Base-by-base conservation (phyloP, 1,140 invertebrate species). In the Pygmarrhopalites habei region DNA sequence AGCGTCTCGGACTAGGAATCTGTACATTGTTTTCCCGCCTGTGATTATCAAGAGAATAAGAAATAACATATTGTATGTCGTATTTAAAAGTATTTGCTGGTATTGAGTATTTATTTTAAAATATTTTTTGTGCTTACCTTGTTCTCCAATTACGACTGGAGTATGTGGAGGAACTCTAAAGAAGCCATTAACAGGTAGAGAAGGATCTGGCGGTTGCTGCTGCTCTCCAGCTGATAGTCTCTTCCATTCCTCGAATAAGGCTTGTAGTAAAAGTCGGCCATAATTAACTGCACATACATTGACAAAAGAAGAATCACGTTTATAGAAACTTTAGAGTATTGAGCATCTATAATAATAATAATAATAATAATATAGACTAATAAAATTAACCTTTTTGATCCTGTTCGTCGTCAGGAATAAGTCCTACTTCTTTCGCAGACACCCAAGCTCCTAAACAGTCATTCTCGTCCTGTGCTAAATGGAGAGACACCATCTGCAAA, bases 401-500 rank as follows among this genome's bases (percentile, higher is more conserved):
- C 69, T 84, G 60, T 0, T 71, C 84, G 72, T 87, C 84, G 69
- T 81, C 81, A 60, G 82, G 81, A 43, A 84, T 83, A 58, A 98
- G 80, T 1, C 90, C 93, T 35, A 92, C 90, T 74, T 98, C 95
- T 75, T 90, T 93, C 1, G 91, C 88, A 52, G 94, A 96, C 1
- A 98, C 92, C 96, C 96, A 99, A 2, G 96, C 94, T 32, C 93
- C 87, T 73, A 98, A 92, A 76, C 94, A 98, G 74, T 99, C 96
- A 53, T 90, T 90, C 79, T 99, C 96, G 75, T 99, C 96, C 77
- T 92, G 89, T 1, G 88, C 89, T 68, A 99, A 80, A 74, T 98
- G 95, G 74, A 99, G 95, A 5, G 95, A 97, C 64, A 98, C 78
- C 87, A 99, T 92, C 89, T 92, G 69, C n/a, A n/a, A n/a, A n/a